Conservation (phyloP, 2,888 invertebrate genomes). For the Dexiosoma caninum region DNA sequence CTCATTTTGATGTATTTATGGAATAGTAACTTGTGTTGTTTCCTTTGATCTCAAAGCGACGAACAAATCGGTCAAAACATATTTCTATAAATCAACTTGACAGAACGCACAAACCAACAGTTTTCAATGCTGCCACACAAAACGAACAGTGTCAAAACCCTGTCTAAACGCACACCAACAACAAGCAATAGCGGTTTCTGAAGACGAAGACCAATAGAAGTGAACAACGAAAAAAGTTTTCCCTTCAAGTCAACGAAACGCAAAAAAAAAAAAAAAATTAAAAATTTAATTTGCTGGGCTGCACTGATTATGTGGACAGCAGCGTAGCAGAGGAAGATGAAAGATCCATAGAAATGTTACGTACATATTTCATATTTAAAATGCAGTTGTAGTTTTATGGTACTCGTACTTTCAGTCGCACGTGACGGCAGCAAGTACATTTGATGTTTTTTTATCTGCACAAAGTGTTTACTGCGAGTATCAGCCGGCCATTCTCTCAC, state of each 20-base stretch:
- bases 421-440: conserved; percentile 62
- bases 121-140: conserved; percentile 5
- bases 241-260: conserved; percentile 18
- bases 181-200: conserved; percentile 19
- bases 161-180: conserved; percentile 18
- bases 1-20: not conserved
- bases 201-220: conserved; percentile 6
- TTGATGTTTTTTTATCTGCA: not conserved
- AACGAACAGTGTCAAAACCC: conserved; percentile 25
- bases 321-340: not conserved
- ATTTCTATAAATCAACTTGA: conserved; percentile 70
- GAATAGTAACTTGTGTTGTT: conserved; percentile 53
- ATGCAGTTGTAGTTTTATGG: conserved; percentile 41
- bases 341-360: conserved; percentile 31
- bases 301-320: not conserved
- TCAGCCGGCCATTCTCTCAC: conserved; percentile 12
- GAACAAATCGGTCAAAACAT: conserved; percentile 78
- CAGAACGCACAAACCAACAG: conserved; percentile 63
- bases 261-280: not conserved
- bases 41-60: conserved; percentile 77
- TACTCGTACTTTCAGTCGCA: conserved; percentile 61
- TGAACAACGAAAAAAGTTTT: not conserved
- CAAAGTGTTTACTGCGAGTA: too few relatives aligned
- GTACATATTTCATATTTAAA: conserved; percentile 18
- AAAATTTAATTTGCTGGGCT: not conserved